Conservation (phyloP, 2,888 invertebrate genomes). For the Leptura quadrifasciata region DNA sequence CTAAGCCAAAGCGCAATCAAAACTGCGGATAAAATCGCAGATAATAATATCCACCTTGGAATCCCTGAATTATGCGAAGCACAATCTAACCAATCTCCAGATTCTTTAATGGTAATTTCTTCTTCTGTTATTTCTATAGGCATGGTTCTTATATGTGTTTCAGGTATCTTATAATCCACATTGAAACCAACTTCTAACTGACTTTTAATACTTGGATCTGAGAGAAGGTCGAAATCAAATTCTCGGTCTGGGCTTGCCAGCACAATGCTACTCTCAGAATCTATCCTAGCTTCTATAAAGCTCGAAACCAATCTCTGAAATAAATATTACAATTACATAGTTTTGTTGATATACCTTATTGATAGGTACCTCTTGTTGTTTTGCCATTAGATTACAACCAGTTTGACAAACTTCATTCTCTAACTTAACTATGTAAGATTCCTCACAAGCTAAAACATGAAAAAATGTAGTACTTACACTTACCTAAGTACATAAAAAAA, state of each 20-base stretch:
- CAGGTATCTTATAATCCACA: conserved; percentile 70
- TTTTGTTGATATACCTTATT: background rate
- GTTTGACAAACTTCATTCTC: conserved; percentile 61
- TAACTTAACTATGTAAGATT: conserved; percentile 60
- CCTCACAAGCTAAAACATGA: conserved; percentile 64
- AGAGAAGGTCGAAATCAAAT: conserved; percentile 66
- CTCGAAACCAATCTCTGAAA: conserved; percentile 53
- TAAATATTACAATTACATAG: background rate
- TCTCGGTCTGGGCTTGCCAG: conserved; percentile 66
- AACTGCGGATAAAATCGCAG: conserved; percentile 72
- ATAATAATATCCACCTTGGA: conserved; percentile 72
- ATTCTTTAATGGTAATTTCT: conserved; percentile 47
- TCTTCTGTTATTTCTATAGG: conserved; percentile 64
- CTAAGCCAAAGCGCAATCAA: conserved; percentile 75
- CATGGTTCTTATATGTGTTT: conserved; percentile 70
- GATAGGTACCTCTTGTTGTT: conserved; percentile 60
- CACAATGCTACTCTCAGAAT: conserved; percentile 57
- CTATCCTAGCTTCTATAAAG: conserved; percentile 53
- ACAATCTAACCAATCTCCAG: conserved; percentile 70
- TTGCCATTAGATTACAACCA: conserved; percentile 65
- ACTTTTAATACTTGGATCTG: conserved; percentile 69
- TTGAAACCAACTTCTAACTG: conserved; percentile 68
- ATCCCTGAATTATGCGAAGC: conserved; percentile 74
- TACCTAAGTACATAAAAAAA: background rate
- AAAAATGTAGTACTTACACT: background rate